Conservation (phyloP, 2,113 vertebrate genomes). For the Rhagologus leucostigma region DNA sequence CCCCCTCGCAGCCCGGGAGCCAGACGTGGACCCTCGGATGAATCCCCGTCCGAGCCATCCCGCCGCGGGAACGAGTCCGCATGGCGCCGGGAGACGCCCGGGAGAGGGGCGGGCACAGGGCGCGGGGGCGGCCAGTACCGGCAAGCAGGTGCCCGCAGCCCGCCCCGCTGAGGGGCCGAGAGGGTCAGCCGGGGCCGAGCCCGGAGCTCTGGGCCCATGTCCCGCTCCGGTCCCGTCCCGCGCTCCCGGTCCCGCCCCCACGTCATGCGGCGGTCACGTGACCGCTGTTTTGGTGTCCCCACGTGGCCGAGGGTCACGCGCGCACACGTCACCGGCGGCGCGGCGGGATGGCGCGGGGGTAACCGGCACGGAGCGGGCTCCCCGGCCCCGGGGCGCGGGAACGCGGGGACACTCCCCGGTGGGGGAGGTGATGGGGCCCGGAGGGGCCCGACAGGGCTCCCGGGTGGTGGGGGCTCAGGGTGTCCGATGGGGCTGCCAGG, state of each 20-base stretch:
- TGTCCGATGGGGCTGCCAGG: neutral
- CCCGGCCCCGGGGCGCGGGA: too few relatives aligned
- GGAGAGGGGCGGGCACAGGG: neutral
- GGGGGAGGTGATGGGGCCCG: too few relatives aligned
- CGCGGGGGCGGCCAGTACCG: neutral
- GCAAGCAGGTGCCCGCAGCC: too few relatives aligned
- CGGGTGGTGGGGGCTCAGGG: too few relatives aligned
- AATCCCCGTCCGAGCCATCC: neutral
- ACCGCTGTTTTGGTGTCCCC: neutral
- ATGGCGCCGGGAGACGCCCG: neutral
- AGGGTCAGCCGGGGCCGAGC: rapidly evolving
- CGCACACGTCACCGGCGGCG: neutral
- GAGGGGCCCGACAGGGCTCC: too few relatives aligned
- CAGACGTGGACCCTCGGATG: neutral
- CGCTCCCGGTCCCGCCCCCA: neutral
- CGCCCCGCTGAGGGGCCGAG: too few relatives aligned
- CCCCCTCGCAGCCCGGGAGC: neutral
- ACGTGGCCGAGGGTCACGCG: neutral
- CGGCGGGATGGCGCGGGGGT: neutral
- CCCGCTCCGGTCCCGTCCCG: too few relatives aligned
- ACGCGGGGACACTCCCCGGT: too few relatives aligned
- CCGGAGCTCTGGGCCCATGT: neutral
- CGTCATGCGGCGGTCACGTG: neutral
- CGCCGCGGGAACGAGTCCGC: neutral
- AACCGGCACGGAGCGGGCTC: neutral